Percentiles rank a stretch among this genome's conserved stretches.
These are phyloP conservation scores for Catocala sponsa DNA, from an alignment of 2,888 invertebrate genomes.

Conservation along the genomic window DNA sequence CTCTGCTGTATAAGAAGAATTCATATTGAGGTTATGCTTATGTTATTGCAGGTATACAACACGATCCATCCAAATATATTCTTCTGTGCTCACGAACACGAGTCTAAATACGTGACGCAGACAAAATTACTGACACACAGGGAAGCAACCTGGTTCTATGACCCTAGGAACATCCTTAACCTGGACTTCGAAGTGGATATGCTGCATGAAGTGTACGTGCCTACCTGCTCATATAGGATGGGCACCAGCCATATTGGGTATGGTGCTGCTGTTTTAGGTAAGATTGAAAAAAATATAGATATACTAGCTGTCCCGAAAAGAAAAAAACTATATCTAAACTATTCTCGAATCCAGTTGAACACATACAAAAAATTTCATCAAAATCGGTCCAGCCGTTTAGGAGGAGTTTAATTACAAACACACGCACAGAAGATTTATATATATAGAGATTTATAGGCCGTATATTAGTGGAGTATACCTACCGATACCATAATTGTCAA, in stretches of 20 bases:
- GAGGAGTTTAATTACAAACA: too few species aligned
- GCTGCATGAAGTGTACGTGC: constrained; percentile 94
- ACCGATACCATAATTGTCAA: too few species aligned
- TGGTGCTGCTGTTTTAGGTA: constrained; percentile 94
- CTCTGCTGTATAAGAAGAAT: too few species aligned
- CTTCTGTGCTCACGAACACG: constrained; percentile 91
- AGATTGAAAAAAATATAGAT: constrained; percentile 33
- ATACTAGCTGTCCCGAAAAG: too few species aligned
- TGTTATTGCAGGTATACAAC: constrained; percentile 89
- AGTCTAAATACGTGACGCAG: constrained; percentile 88
- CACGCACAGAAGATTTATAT: too few species aligned
- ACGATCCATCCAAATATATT: constrained; percentile 81
- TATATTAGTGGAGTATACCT: too few species aligned
- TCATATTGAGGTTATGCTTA: background rate
- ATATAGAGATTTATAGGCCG: too few species aligned
- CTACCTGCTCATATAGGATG: constrained; percentile 99
- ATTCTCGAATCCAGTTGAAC: too few species aligned
- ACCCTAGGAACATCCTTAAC: constrained; percentile 58
- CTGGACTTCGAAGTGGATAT: constrained; percentile 58
- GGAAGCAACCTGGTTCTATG: constrained; percentile 53
- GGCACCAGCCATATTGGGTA: constrained; percentile 95
- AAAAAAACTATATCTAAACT: too few species aligned
- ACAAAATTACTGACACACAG: constrained; percentile 60
- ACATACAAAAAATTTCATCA: too few species aligned
- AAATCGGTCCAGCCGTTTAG: too few species aligned